Conservation (phyloP, 2,888 invertebrate genomes). For the Melipona beecheii region DNA sequence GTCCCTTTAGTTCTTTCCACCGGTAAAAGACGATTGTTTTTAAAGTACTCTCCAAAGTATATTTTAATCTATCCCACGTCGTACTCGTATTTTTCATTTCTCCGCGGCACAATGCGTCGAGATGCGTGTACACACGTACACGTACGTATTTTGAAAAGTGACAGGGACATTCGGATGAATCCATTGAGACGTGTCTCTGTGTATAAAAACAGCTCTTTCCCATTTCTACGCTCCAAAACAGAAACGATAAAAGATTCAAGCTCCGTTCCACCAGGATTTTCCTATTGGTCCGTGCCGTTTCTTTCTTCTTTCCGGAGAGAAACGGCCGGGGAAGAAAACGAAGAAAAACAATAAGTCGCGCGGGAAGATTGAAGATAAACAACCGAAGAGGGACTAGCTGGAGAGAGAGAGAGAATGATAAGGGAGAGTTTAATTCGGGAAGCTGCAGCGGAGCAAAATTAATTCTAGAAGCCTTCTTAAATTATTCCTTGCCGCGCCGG, state of each 20-base stretch:
- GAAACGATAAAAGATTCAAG: conserved; percentile 27
- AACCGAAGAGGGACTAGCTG: conserved; percentile 5
- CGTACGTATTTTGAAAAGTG: conserved; percentile 1
- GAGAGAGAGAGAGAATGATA: conserved; percentile 2
- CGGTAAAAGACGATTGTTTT: not conserved
- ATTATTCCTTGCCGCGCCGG: conserved; percentile 40
- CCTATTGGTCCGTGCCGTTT: conserved; percentile 14
- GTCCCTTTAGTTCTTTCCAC: not conserved
- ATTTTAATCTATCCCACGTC: conserved; percentile 9
- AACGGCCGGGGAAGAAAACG: not conserved
- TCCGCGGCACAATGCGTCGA: not conserved
- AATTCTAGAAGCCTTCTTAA: conserved; percentile 46
- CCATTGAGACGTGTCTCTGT: conserved; percentile 9
- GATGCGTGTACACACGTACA: not conserved
- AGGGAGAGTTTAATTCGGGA: conserved; percentile 43
- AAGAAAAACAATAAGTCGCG: conserved; percentile 31
- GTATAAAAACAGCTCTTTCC: conserved; percentile 15
- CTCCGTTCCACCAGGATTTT: conserved; percentile 14
- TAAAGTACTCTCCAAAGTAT: not conserved
- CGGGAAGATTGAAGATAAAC: conserved; percentile 40
- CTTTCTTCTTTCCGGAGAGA: not conserved
- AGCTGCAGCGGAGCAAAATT: conserved; percentile 38
- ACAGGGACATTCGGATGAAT: not conserved
- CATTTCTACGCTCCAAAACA: conserved; percentile 6
- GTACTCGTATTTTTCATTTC: not conserved